A percentile compares a stretch with the other conserved stretches of the same genome.
Conservation (phyloP, 1,140 invertebrate genomes). For the Drosophila virilis region DNA sequence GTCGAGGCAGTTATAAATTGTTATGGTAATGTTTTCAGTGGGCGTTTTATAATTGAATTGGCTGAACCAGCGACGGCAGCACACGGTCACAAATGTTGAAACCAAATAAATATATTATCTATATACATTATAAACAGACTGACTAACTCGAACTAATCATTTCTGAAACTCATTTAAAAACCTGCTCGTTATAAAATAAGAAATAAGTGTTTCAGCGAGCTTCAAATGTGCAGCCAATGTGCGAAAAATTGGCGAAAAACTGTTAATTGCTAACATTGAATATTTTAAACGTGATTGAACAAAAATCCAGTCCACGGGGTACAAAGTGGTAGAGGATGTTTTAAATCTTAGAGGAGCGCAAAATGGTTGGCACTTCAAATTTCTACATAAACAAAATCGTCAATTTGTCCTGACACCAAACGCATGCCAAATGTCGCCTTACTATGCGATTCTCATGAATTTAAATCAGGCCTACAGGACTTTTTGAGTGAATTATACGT, state of each 20-base stretch:
- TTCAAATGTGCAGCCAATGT: too few relatives aligned
- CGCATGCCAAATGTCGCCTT: neutral
- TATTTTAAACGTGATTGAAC: too few relatives aligned
- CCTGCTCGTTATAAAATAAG: too few relatives aligned
- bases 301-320: too few relatives aligned
- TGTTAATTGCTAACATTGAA: too few relatives aligned
- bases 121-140: conserved; percentile 10
- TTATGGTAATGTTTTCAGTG: conserved; percentile 70
- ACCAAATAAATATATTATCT: conserved; percentile 56
- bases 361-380: neutral
- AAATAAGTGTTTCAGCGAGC: too few relatives aligned
- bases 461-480: neutral
- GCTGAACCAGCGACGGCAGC: conserved; percentile 45
- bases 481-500: too few relatives aligned
- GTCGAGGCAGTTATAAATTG: conserved; percentile 76
- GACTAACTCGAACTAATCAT: neutral
- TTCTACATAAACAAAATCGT: too few relatives aligned
- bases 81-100: conserved; percentile 55
- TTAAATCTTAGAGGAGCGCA: too few relatives aligned
- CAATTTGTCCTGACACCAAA: neutral
- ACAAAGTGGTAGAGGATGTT: too few relatives aligned
- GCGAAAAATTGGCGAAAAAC: too few relatives aligned
- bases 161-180: too few relatives aligned
- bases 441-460: neutral
- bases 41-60: conserved; percentile 78